These are phyloP conservation scores for Pyrochroa serraticornis DNA, from an alignment of 2,888 invertebrate species.

Conservation along the genomic window DNA sequence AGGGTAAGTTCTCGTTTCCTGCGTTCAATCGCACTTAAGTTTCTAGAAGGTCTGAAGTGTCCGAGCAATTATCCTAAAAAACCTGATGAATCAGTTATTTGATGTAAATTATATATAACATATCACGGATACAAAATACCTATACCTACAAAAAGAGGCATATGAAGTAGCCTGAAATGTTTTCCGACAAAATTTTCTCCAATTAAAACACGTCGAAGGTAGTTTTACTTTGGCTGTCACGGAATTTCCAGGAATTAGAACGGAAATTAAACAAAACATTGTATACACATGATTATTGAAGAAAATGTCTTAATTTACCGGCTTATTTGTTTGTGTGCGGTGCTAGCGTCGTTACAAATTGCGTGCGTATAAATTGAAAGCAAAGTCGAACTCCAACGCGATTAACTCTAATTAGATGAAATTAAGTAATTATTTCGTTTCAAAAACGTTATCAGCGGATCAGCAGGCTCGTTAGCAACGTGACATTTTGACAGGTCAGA, in stretches of 20 bases:
- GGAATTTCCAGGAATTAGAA: constrained; percentile 20
- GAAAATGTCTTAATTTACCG: constrained; percentile 21
- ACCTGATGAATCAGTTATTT: no score
- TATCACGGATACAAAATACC: no score
- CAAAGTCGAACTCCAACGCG: not conserved
- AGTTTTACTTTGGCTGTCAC: constrained; percentile 10
- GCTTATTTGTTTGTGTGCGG: not conserved
- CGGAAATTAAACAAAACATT: constrained; percentile 22
- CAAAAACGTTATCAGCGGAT: not conserved
- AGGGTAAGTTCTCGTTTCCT: no score
- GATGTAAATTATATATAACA: no score
- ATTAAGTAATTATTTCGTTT: constrained; percentile 25
- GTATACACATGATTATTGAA: constrained; percentile 1
- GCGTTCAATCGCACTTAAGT: no score
- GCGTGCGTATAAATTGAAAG: constrained; percentile 22
- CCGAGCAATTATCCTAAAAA: no score
- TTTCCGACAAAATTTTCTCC: not conserved
- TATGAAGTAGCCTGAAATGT: no score
- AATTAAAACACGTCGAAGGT: constrained; percentile 6
- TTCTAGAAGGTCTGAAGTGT: no score
- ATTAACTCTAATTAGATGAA: constrained; percentile 18
- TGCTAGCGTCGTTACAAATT: constrained; percentile 4
- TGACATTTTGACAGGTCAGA: constrained; percentile 8
- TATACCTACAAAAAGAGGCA: no score
- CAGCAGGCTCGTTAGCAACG: no score